Evolutionary conservation across 2,888 invertebrate species (phyloP).

Genomic region (Desoria tigrina): DNA sequence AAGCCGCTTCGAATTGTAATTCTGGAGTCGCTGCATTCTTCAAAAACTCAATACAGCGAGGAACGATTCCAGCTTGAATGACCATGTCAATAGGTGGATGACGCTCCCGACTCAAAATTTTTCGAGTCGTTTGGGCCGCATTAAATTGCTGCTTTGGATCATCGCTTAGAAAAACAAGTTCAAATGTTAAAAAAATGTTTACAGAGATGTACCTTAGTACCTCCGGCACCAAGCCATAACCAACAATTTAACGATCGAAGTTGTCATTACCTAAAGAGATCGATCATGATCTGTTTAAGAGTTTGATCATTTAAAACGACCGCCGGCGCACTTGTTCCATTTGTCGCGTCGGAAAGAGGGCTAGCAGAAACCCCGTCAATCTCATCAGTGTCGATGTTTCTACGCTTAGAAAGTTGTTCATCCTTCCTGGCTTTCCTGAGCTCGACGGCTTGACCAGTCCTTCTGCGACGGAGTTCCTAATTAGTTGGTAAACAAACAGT

Average conservation of each 20-base stretch:
- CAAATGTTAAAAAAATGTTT: neutral
- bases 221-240: neutral
- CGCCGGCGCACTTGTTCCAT: conserved; percentile 48
- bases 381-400: conserved; percentile 71
- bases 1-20: conserved; percentile 92
- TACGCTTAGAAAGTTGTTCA: conserved; percentile 85
- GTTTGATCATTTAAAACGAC: conserved; percentile 25
- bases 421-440: conserved; percentile 90
- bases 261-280: conserved; percentile 31
- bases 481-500: too few relatives aligned
- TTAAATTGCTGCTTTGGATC: conserved; percentile 32
- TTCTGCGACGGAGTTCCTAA: conserved; percentile 83
- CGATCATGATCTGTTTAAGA: conserved; percentile 29
- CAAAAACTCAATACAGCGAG: conserved; percentile 77
- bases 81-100: conserved; percentile 88
- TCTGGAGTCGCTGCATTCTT: conserved; percentile 62
- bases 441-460: conserved; percentile 86
- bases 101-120: conserved; percentile 82
- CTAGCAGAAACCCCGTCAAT: conserved; percentile 56
- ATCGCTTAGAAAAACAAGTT: conserved; percentile 30
- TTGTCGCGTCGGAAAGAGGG: conserved; percentile 58
- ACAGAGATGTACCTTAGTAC: neutral
- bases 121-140: conserved; percentile 80
- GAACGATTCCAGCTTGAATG: conserved; percentile 80
- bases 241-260: too few relatives aligned